These are phyloP conservation scores for Cercopithecus mitis DNA, from an alignment of 2,797 vertebrate species.

Conservation along the genomic window DNA sequence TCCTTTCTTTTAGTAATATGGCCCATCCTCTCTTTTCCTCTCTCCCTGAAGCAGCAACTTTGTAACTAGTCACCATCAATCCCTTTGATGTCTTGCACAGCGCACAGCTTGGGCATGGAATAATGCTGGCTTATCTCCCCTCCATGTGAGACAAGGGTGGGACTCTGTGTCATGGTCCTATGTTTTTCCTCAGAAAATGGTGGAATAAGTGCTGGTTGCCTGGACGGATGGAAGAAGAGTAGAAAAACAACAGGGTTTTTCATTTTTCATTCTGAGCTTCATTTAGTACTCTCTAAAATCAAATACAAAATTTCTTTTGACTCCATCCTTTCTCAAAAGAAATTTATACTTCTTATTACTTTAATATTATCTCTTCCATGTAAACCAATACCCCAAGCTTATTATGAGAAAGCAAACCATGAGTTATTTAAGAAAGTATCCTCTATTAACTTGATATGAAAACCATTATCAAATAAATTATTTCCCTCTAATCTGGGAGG, in stretches of 20 bases:
- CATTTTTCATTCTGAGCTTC: neutral
- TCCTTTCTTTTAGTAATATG: neutral
- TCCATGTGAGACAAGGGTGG: neutral
- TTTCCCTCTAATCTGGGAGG: conserved; percentile 16
- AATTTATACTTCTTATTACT: neutral
- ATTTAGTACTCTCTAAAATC: neutral
- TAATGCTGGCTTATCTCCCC: neutral
- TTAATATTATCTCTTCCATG: conserved; percentile 5
- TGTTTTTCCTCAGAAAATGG: neutral
- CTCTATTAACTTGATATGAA: conserved; percentile 46
- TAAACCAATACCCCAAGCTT: conserved; percentile 22
- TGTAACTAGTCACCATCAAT: neutral
- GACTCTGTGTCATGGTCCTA: neutral
- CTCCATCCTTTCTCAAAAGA: neutral
- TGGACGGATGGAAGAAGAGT: neutral
- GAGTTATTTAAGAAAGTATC: conserved; percentile 24
- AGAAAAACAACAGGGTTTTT: neutral
- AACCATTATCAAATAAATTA: conserved; percentile 40
- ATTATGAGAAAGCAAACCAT: neutral
- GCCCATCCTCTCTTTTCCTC: neutral
- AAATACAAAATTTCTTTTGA: conserved; percentile 23
- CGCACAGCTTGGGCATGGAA: neutral
- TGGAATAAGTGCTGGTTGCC: neutral
- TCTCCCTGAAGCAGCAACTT: neutral
- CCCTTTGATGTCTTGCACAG: neutral